Evolutionary conservation across 2,888 invertebrate species (phyloP), one percentile per base, ranked within the genome.

Genomic region (Macropis europaea): DNA sequence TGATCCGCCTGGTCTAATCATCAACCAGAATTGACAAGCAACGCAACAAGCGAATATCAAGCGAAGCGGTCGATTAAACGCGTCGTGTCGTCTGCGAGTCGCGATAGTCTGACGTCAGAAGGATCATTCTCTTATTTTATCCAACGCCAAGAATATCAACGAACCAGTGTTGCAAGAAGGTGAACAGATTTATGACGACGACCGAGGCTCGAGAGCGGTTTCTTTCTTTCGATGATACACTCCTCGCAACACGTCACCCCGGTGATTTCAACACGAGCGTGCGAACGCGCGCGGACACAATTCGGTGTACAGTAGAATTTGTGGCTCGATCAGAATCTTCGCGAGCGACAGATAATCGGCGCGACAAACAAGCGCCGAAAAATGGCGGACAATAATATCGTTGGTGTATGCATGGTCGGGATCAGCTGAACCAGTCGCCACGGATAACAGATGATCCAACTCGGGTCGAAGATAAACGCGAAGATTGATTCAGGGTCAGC

Each of bases 41-140:
- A n/a, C 17, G 3, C 24, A 52, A 52, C 15, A 19, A 28, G 4
- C 34, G 40, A 38, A 22, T 42, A 38, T 45, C 24, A 52, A 40
- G 42, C 40, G 26, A 7, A 32, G 22, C 17, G 11, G 15, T 5
- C 30, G 19, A 52, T 19, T 26, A 13, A 19, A 17, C 42, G 30
- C 9, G 9, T 19, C 38, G 34, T 19, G 24, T 47, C 38, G 9
- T 24, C 7, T 2, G 19, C 40, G 34, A 15, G 59, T 43, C 9
- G 5, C 48, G 15, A 36, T 28, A 4, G 22, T 9, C 22, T 64
- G 61, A 78, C 61, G 36, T 68, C 52, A 59, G 11, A 17, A 59
- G 52, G 34, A 61, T 50, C 9, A 40, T 38, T 59, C 63, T 74
- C 56, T 56, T 68, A 63, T 52, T 74, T 68, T 74, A 63, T 52